phyloP scores from a whole-genome alignment of 1,140 invertebrate species.

The Drosophila ananassae region DNA sequence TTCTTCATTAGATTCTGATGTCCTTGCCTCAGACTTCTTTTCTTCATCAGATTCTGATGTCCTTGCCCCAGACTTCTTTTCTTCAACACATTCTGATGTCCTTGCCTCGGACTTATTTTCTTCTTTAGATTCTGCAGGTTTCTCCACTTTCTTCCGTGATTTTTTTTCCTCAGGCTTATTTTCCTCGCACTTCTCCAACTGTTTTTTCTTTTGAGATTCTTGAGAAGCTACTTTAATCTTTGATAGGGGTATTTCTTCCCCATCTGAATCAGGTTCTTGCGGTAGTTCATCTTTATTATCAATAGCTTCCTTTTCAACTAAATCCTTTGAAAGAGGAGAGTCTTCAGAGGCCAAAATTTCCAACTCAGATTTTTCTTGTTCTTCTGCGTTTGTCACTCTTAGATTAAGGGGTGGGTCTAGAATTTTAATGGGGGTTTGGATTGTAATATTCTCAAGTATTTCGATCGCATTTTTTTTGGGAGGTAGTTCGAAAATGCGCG shows the following conservation, averaged over 20 bases:
- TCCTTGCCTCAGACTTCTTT: neutral
- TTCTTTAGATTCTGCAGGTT: neutral
- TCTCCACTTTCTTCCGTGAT: neutral
- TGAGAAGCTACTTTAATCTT: neutral
- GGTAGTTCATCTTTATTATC: neutral
- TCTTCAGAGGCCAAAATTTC: neutral
- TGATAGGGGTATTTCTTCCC: neutral
- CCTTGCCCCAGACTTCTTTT: too few species aligned
- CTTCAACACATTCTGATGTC: too few species aligned
- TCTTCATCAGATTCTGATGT: too few species aligned
- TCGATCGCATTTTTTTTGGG: slow-evolving; percentile 2
- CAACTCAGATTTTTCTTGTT: neutral
- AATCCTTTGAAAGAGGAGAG: neutral
- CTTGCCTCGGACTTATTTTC: too few species aligned
- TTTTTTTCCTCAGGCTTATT: neutral
- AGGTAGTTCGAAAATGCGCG: slow-evolving; percentile 41
- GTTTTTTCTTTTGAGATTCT: neutral
- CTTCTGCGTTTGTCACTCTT: neutral
- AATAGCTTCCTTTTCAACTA: neutral
- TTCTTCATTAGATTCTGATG: too few species aligned
- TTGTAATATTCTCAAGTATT: slow-evolving; percentile 54
- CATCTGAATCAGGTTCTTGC: neutral
- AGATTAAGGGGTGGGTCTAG: neutral
- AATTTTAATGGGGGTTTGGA: slow-evolving; percentile 3
- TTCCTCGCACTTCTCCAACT: neutral